Evolutionary conservation across 2,888 invertebrate species (phyloP).

Genomic region (Cheilosia vulpina): DNA sequence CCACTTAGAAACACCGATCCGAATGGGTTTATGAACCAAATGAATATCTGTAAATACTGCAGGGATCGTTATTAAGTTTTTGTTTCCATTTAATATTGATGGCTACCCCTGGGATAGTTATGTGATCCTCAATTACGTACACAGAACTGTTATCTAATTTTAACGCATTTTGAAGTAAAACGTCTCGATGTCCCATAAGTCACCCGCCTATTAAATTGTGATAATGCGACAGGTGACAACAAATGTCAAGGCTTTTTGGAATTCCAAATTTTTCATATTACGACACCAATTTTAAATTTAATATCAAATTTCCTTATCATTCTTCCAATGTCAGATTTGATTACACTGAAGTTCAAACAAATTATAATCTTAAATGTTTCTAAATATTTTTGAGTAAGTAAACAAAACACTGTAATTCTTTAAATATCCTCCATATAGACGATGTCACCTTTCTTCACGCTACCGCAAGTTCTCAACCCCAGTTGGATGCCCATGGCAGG

Average conservation of each 20-base stretch:
- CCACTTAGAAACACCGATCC: too few species aligned
- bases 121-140: too few species aligned
- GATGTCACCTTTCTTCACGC: constrained; percentile 84
- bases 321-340: constrained; percentile 1
- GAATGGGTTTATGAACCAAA: too few species aligned
- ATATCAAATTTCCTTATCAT: constrained; percentile 2
- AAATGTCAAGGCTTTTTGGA: neutral
- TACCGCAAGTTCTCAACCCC: constrained; percentile 83
- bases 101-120: too few species aligned
- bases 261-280: neutral
- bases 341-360: neutral
- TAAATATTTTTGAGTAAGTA: neutral
- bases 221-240: too few species aligned
- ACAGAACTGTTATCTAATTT: too few species aligned
- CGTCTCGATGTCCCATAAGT: too few species aligned
- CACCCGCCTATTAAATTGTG: too few species aligned
- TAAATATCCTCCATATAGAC: constrained; percentile 83
- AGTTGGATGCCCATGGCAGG: constrained; percentile 85
- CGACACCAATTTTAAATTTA: neutral
- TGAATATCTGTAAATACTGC: too few species aligned
- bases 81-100: too few species aligned
- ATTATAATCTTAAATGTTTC: neutral
- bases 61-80: too few species aligned
- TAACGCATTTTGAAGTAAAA: too few species aligned
- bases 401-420: constrained; percentile 43